Evolutionary conservation across 2,113 vertebrate species (phyloP), one percentile per base, ranked within the genome.

Genomic region (Eurystomus gularis): DNA sequence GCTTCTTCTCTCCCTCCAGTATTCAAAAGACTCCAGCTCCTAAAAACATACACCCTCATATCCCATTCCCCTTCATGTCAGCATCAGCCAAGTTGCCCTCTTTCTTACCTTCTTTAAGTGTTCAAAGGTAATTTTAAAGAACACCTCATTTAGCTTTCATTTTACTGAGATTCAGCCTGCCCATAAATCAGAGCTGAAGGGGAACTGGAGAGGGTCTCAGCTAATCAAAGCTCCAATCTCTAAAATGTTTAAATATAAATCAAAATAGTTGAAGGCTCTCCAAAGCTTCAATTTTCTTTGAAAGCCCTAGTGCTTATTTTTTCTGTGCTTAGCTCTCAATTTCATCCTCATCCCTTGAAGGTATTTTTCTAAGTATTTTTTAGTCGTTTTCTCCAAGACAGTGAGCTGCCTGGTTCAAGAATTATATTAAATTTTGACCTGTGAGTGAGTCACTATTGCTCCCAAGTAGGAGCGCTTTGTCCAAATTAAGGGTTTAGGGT

Each of bases 181-280:
- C 92, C 95, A 97, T 98, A 98, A 98, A 98, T 98, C 98, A 97
- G 94, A 69, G 71, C 82, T 95, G 86, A 97, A 96, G 96, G 94
- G 95, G 96, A 91, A 96, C 82, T 95, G 94, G 94, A 98, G 96
- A 98, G 94, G 88, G 96, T 96, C 97, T 96, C 87, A 95, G 97
- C 97, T 98, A 98, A 98, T 98, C 98, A 98, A 97, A 97, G 96
- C 90, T 97, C 95, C 97, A 97, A 97, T 98, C 97, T 98, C 94
- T 76, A 96, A 97, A 98, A 98, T 97, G 98, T 97, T 98, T 98
- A 98, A 98, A 97, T 97, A 98, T 98, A 98, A 98, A 98, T 98
- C 98, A 98, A 98, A 98, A 98, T 96, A 96, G 95, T 96, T 93
- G 96, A 98, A 97, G 88, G 94, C 93, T 97, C 93, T 98, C 98